Evolutionary conservation across 35 echinoderm and acorn worm genomes (phyloP), one percentile per base, ranked within the genome.

Genomic region (Ophiothrix spiculata): DNA sequence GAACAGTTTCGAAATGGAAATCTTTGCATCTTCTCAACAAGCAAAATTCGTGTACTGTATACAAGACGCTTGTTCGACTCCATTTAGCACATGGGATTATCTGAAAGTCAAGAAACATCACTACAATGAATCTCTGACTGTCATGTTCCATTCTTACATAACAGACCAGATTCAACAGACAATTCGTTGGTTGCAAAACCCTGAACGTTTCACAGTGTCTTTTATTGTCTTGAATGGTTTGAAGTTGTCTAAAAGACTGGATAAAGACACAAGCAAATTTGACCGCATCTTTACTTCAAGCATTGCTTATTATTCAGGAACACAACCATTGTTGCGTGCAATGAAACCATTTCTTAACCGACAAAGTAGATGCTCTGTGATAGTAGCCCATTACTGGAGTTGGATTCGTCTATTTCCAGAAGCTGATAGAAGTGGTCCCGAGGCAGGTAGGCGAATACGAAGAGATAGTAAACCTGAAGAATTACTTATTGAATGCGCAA

Each of bases 61-160:
- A 21, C 0, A 0, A 21, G 12, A 8, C 0, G 25, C n/a, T n/a
- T n/a, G 8, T 21, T 2, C 36, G 0, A 64, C 81, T 4, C 49
- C 56, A 10, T 84, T 84, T 60, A 14, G 28, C 37, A 32, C 46
- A 37, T 84, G 81, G 81, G 81, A 84, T 32, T 56, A 83, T 32
- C 40, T 84, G 29, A 39, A 85, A 36, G 42, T 90, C 17, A 37
- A 84, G 17, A 15, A 78, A 74, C 1, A 35, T 23, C 10, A n/a
- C 10, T n/a, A 69, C 8, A 6, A n/a, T 28, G 29, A 25, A 69
- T 69, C 32, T 39, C 17, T 36, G 35, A 31, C 37, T 3, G 81
- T 79, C 42, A 90, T 90, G 88, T 90, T 49, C 82, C 88, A 90
- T 69, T 40, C 6, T 4, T 90, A 84, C 23, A 77, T 83, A 38